A percentile compares a stretch with the other conserved stretches of the same genome.
These are phyloP conservation scores for Lasioglossum pauxillum DNA, from an alignment of 2,888 invertebrate genomes.

Conservation along the genomic window DNA sequence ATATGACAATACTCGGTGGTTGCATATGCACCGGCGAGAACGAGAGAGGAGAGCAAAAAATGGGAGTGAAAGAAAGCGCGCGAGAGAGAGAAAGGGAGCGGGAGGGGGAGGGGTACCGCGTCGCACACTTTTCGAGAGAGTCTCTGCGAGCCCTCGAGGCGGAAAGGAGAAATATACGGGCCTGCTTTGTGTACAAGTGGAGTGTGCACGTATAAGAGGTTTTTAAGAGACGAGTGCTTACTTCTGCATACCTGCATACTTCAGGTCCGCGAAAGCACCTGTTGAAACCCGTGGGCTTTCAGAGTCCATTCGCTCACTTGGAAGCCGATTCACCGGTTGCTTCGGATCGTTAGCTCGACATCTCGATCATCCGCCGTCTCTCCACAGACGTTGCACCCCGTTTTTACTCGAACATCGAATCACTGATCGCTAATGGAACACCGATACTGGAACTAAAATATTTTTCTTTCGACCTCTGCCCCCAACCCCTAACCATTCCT, in stretches of 20 bases:
- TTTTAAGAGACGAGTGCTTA: constrained; percentile 78
- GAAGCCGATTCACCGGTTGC: constrained; percentile 64
- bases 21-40: constrained; percentile 54
- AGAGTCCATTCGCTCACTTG: constrained; percentile 67
- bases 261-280: constrained; percentile 80
- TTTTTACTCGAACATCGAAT: background rate
- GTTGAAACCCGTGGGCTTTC: constrained; percentile 79
- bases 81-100: constrained; percentile 36
- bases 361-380: constrained; percentile 38
- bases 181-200: constrained; percentile 76
- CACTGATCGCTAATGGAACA: constrained; percentile 15
- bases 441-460: constrained; percentile 34
- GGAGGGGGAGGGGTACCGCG: constrained; percentile 44
- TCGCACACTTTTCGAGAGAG: constrained; percentile 70
- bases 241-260: constrained; percentile 81
- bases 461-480: constrained; percentile 19
- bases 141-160: constrained; percentile 71
- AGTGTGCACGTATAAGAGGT: constrained; percentile 77
- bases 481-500: background rate
- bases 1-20: constrained; percentile 59
- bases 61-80: constrained; percentile 41
- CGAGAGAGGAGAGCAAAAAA: constrained; percentile 28
- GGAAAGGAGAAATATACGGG: constrained; percentile 81
- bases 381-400: background rate
- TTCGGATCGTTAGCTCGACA: constrained; percentile 30